Conservation (phyloP, 2,888 invertebrate species). For the Chorisops tibialis region DNA sequence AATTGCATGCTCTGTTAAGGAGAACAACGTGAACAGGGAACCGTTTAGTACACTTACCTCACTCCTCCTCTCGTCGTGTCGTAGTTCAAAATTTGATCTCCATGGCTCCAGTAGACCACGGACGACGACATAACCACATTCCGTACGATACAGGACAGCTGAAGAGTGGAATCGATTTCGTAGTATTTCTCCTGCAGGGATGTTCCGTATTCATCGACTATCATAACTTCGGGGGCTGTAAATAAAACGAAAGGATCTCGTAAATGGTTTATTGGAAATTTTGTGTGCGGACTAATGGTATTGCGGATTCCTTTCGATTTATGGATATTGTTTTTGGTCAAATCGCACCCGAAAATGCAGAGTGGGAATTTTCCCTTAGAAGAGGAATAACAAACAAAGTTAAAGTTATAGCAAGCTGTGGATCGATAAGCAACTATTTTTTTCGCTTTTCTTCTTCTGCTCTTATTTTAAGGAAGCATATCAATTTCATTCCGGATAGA, state of each 20-base stretch:
- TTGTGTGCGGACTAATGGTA: constrained; percentile 15
- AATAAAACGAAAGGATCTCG: constrained; percentile 19
- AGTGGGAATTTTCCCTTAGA: too few relatives aligned
- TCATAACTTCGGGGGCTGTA: constrained; percentile 57
- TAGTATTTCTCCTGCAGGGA: constrained; percentile 57
- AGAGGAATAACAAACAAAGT: too few relatives aligned
- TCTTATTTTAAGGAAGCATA: too few relatives aligned
- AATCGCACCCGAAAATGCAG: background rate
- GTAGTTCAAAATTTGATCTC: constrained; percentile 55
- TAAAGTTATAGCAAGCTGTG: too few relatives aligned
- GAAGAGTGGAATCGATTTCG: constrained; percentile 58
- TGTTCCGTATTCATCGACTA: constrained; percentile 56
- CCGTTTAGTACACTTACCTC: constrained; percentile 45
- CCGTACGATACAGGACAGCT: constrained; percentile 56
- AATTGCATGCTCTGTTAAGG: too few relatives aligned
- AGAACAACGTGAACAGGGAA: background rate
- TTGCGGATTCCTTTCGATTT: constrained; percentile 17
- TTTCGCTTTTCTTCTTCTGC: too few relatives aligned
- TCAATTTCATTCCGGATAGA: too few relatives aligned
- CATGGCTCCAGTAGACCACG: constrained; percentile 57
- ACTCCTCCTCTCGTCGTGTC: constrained; percentile 56
- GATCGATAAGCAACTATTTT: too few relatives aligned
- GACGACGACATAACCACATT: constrained; percentile 56
- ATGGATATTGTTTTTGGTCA: constrained; percentile 19
- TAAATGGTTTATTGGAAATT: constrained; percentile 12